These are phyloP conservation scores for Tetrax tetrax DNA, from an alignment of 2,113 vertebrate genomes.

Conservation along the genomic window DNA sequence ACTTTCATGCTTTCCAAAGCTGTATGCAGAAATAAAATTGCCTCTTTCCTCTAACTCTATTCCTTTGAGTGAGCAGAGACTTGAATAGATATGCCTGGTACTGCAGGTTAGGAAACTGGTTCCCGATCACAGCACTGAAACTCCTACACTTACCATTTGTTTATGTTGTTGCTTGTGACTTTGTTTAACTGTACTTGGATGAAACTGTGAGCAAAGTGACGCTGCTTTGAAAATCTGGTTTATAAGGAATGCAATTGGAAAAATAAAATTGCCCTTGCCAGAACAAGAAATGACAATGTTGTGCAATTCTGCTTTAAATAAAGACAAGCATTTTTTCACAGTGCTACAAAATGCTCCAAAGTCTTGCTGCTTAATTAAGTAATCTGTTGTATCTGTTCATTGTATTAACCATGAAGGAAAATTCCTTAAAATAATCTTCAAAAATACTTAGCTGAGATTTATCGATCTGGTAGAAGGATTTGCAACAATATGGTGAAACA, in stretches of 20 bases:
- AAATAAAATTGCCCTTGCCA: background rate
- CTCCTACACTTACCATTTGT: background rate
- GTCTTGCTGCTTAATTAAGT: background rate
- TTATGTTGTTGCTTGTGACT: background rate
- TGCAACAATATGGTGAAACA: background rate
- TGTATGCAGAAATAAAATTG: slow-evolving; percentile 6
- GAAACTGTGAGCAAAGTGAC: background rate
- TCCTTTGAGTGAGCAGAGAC: background rate
- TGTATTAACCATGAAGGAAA: background rate
- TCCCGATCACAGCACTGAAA: background rate
- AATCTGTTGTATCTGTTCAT: background rate
- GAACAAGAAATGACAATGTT: background rate
- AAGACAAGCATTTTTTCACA: background rate
- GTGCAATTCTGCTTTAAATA: background rate
- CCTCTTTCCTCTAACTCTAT: background rate
- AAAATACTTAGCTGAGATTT: background rate
- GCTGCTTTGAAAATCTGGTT: background rate
- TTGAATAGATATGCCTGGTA: background rate
- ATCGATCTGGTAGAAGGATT: background rate
- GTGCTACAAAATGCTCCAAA: background rate
- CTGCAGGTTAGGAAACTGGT: background rate
- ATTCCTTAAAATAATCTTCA: background rate
- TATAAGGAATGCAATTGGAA: background rate
- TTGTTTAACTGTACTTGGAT: background rate
- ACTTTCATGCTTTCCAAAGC: background rate